Conservation (phyloP, 2,113 vertebrate species). For the Struthidea cinerea region DNA sequence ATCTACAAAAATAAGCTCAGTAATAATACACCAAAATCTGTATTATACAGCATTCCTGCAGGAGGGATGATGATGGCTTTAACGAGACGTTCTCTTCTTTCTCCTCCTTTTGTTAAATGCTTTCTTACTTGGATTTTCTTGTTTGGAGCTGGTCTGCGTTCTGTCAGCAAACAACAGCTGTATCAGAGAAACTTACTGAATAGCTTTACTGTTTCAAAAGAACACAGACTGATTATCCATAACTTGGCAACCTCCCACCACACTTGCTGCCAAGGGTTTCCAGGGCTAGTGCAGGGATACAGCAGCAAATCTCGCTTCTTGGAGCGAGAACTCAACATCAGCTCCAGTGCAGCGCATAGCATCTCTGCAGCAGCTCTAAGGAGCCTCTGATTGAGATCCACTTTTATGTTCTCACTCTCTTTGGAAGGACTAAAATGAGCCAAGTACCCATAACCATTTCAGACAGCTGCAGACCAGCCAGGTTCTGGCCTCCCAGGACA, state of each 20-base stretch:
- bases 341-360: fast-evolving
- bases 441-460: fast-evolving
- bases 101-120: slow-evolving; percentile 64
- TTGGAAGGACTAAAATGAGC: not conserved
- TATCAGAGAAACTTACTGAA: not conserved
- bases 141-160: slow-evolving; percentile 29
- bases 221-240: fast-evolving
- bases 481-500: not conserved
- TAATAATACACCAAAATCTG: not conserved
- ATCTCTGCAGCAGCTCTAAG: not conserved
- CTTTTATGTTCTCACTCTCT: not conserved
- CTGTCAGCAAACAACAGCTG: slow-evolving; percentile 53
- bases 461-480: not conserved
- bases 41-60: not conserved
- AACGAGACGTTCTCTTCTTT: slow-evolving; percentile 66
- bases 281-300: not conserved
- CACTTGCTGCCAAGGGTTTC: not conserved
- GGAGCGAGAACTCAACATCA: not conserved
- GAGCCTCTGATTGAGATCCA: not conserved
- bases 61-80: not conserved
- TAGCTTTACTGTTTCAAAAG: not conserved
- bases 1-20: slow-evolving; percentile 26
- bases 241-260: not conserved
- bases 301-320: not conserved
- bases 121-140: slow-evolving; percentile 64